Evolutionary conservation across 2,113 vertebrate genomes (phyloP).

Genomic region (Lophochroa leadbeateri): DNA sequence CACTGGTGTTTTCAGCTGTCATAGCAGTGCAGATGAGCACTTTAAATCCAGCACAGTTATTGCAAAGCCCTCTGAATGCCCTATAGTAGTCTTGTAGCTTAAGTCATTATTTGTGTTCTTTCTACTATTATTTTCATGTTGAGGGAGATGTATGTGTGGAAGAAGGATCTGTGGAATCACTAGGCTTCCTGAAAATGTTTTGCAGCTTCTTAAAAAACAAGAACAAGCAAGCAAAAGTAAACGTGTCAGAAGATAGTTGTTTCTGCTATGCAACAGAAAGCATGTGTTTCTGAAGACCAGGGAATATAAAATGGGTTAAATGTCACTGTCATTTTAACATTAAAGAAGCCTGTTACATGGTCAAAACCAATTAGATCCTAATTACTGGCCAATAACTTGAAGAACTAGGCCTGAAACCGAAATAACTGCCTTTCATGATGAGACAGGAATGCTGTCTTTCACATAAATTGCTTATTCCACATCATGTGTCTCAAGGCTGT

Average conservation of each 20-base stretch:
- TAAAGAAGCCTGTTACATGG: not conserved
- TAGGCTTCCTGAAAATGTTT: not conserved
- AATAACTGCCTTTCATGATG: not conserved
- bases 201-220: not conserved
- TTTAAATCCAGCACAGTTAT: not conserved
- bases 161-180: not conserved
- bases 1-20: not conserved
- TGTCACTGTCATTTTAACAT: not conserved
- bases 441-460: not conserved
- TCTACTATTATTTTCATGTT: not conserved
- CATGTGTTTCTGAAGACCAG: not conserved
- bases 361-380: not conserved
- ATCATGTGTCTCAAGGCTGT: not conserved
- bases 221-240: not conserved
- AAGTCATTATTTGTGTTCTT: not conserved
- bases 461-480: not conserved
- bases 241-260: not conserved
- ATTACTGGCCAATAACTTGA: not conserved
- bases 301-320: not conserved
- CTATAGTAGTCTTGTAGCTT: not conserved
- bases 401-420: not conserved
- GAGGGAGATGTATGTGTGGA: not conserved
- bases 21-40: not conserved
- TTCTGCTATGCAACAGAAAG: not conserved
- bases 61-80: not conserved